Evolutionary conservation across 2,888 invertebrate genomes (phyloP), one percentile per base, ranked within the genome.

Genomic region (Tetropium fuscum): DNA sequence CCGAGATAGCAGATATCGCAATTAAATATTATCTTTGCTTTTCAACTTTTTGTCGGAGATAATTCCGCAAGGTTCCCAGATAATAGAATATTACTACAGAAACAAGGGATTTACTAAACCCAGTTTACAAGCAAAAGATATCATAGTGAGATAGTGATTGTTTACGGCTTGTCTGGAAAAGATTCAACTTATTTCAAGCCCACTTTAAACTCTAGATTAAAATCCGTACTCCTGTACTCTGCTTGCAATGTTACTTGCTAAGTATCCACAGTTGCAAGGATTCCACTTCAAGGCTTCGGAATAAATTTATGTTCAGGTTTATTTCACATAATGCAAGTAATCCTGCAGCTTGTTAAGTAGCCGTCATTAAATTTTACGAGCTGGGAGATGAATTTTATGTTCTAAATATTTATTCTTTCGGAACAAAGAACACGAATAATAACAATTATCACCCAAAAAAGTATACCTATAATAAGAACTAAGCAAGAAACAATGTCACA

Each of bases 201-300:
- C 67, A 63, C 65, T 67, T 68, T 57, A 68, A 68, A 69, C 51
- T 69, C 69, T 70, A 66, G 65, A 70, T 71, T 70, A 70, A 71
- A 70, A 61, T 63, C 53, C 57, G 59, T 40, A 53, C 41, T 47
- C 54, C 43, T 58, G 48, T 59, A 57, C 64, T 43, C 58, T 40
- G 20, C 34, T 48, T 60, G 45, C 55, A 58, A 54, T 49, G 53
- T 60, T 57, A 59, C 57, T 60, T 60, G 61, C 60, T 63, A 57
- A 66, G 53, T 58, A 57, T 53, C 48, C 51, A 44, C 59, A 40
- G 56, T 57, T 61, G 56, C 20, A 40, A 45, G 22, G 55, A 56
- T 56, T 44, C 34, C 56, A 48, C 44, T 53, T 48, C 32, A 27
- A 38, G 49, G 56, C 48, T 61, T 48, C 20, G 15, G 41, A 15